Conservation (phyloP, 2,113 vertebrate genomes). For the Myotis brandtii region DNA sequence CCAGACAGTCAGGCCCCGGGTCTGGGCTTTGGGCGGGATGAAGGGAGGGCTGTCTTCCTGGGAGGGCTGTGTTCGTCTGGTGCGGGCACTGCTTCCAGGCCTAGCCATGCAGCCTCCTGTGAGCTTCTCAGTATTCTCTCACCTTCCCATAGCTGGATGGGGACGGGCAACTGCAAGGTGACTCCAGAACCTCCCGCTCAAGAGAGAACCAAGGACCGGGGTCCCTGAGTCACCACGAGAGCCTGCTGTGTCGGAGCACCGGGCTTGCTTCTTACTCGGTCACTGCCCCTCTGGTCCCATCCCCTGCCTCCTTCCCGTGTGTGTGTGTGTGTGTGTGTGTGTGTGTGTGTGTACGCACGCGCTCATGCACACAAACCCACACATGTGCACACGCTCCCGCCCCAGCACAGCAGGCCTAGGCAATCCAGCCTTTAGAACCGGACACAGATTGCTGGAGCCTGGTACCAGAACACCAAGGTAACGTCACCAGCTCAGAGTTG, state of each 20-base stretch:
- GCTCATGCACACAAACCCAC: rapidly evolving
- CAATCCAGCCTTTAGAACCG: not conserved
- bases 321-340: too few species aligned
- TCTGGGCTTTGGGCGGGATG: not conserved
- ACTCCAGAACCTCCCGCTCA: not conserved
- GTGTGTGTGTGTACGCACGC: rapidly evolving
- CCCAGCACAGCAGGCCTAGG: not conserved
- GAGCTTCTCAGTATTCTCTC: not conserved
- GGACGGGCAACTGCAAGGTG: rapidly evolving
- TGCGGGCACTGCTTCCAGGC: rapidly evolving
- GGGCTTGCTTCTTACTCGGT: not conserved
- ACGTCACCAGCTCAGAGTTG: not conserved
- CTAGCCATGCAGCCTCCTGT: not conserved
- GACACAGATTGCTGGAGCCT: not conserved
- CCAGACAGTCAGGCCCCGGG: too few species aligned
- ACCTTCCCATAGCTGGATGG: not conserved
- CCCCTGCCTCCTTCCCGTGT: too few species aligned
- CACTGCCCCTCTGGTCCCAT: rapidly evolving
- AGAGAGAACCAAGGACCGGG: not conserved
- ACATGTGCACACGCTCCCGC: rapidly evolving
- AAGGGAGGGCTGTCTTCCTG: rapidly evolving
- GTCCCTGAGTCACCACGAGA: not conserved
- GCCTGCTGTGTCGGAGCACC: not conserved
- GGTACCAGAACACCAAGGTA: too few species aligned
- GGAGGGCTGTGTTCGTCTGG: not conserved